Conservation (phyloP, 2,797 vertebrate species). For the Jordanella pulchra region DNA sequence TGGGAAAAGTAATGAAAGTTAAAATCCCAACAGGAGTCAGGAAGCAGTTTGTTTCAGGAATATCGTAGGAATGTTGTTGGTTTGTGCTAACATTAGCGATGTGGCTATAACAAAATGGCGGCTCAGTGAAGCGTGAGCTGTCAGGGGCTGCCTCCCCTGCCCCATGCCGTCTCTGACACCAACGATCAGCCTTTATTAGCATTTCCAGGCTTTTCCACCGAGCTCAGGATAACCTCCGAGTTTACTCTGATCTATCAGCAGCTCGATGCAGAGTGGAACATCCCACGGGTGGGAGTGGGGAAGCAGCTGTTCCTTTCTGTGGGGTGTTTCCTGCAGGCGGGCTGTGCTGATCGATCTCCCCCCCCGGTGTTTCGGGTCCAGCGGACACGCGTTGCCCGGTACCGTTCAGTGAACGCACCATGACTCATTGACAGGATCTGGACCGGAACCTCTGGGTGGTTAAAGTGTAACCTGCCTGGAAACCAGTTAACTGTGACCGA, state of each 20-base stretch:
- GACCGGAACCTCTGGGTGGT: conserved; percentile 45
- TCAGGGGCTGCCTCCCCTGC: conserved; percentile 68
- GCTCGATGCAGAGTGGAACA: conserved; percentile 2
- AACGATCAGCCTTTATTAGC: too few species aligned
- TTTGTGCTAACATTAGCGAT: conserved; percentile 56
- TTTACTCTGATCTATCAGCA: too few species aligned
- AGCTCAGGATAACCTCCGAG: accelerated
- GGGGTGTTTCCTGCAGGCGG: conserved; percentile 57
- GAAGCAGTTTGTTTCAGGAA: not conserved
- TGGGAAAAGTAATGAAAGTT: accelerated
- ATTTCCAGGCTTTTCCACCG: not conserved
- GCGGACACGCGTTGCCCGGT: conserved; percentile 60
- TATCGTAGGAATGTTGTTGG: conserved; percentile 5
- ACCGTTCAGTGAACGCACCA: conserved; percentile 65
- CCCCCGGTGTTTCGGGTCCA: conserved; percentile 54
- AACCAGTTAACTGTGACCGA: too few species aligned
- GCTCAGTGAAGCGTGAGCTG: conserved; percentile 78
- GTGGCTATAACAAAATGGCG: conserved; percentile 86
- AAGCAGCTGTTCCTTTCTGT: conserved; percentile 58
- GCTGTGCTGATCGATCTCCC: conserved; percentile 51
- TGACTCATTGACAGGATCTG: conserved; percentile 72
- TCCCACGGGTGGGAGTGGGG: conserved; percentile 26
- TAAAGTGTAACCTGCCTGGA: conserved; percentile 31
- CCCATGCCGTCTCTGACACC: conserved; percentile 43
- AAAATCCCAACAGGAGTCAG: accelerated